phyloP scores from a whole-genome alignment of 2,797 vertebrate genomes.

The Argyrosomus regius region DNA sequence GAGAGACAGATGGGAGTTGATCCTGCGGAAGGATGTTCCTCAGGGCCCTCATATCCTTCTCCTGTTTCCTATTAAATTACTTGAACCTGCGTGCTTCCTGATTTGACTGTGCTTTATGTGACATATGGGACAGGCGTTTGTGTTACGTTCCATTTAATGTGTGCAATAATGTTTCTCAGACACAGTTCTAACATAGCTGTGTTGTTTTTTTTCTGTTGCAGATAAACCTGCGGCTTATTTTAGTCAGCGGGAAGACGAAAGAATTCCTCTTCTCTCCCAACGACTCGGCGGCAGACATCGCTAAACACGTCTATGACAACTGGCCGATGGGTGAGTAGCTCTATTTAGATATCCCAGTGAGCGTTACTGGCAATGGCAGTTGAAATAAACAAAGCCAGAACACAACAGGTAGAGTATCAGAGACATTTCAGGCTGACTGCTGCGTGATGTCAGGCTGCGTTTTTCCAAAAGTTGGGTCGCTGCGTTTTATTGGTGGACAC shows the following conservation, averaged over 20 bases:
- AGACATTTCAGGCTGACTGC: no score
- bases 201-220: conserved; percentile 74
- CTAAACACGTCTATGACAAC: conserved; percentile 98
- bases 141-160: conserved; percentile 11
- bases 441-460: no score
- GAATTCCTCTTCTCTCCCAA: conserved; percentile 98
- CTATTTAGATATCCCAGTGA: not conserved
- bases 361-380: not conserved
- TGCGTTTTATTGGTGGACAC: no score
- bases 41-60: conserved; percentile 54
- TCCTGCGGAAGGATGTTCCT: conserved; percentile 55
- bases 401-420: no score
- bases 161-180: not conserved
- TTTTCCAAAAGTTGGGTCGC: no score
- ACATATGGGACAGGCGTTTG: conserved; percentile 5
- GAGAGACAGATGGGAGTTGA: conserved; percentile 56
- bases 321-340: conserved; percentile 96
- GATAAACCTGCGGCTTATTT: conserved; percentile 98
- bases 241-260: conserved; percentile 98
- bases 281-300: conserved; percentile 96
- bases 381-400: no score
- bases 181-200: not conserved
- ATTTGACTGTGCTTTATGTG: conserved; percentile 15
- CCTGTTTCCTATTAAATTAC: conserved; percentile 61
- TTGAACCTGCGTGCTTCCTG: conserved; percentile 45